Percentiles rank a stretch among this genome's conserved stretches.
Conservation (phyloP, 2,113 vertebrate species). For the Siniperca knerii region DNA sequence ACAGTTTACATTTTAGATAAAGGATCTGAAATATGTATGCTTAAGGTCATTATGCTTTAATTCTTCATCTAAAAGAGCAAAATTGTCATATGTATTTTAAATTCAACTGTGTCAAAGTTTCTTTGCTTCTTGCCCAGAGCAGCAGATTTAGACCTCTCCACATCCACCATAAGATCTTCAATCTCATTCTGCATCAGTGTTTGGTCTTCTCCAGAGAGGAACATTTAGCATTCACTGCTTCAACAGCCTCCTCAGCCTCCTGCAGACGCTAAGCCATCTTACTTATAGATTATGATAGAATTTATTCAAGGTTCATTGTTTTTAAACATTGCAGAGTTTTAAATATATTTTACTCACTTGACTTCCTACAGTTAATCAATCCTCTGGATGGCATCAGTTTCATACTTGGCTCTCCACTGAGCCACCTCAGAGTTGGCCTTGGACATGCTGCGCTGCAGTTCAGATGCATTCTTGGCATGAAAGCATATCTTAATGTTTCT, state of each 20-base stretch:
- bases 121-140: conserved; percentile 93
- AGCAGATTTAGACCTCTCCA: conserved; percentile 86
- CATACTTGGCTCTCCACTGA: conserved; percentile 93
- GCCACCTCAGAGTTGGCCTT: conserved; percentile 91
- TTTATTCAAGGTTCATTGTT: not conserved
- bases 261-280: conserved; percentile 92
- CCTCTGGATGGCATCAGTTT: conserved; percentile 91
- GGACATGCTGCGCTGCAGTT: conserved; percentile 86
- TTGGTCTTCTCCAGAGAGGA: conserved; percentile 94
- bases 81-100: not conserved
- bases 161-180: conserved; percentile 93
- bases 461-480: conserved; percentile 85
- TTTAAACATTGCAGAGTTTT: not conserved
- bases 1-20: not conserved
- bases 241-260: conserved; percentile 89
- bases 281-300: conserved; percentile 80
- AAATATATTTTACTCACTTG: conserved; percentile 82
- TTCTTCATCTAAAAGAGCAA: not conserved
- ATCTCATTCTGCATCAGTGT: conserved; percentile 94
- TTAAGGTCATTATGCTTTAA: not conserved
- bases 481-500: not conserved
- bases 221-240: conserved; percentile 92
- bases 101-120: conserved; percentile 88
- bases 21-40: conserved; percentile 60
- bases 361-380: conserved; percentile 91